Evolutionary conservation across 2,113 vertebrate species (phyloP).

Genomic region (Myotis lucifugus): DNA sequence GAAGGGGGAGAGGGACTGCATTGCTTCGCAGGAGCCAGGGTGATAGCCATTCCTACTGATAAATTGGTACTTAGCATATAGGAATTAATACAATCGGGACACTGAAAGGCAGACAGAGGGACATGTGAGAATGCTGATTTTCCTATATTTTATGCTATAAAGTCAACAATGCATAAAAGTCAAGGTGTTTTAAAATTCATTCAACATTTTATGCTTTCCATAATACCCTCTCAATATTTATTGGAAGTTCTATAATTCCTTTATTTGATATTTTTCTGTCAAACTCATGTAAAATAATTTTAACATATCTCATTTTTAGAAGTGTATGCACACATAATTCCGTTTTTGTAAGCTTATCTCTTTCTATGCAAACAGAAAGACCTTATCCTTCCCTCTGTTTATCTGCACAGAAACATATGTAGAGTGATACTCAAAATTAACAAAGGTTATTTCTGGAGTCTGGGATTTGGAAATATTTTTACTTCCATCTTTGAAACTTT

Average conservation of each 20-base stretch:
- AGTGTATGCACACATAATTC: background rate
- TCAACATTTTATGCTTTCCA: background rate
- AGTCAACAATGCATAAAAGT: background rate
- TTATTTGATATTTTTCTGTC: slow-evolving; percentile 21
- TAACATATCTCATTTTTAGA: background rate
- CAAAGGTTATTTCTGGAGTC: background rate
- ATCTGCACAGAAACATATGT: background rate
- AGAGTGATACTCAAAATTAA: background rate
- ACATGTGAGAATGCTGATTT: background rate
- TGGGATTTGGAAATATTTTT: background rate
- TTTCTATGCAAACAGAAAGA: background rate
- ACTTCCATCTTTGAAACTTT: background rate
- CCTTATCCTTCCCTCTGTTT: background rate
- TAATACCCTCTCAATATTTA: background rate
- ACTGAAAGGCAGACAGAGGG: background rate
- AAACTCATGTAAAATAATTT: background rate
- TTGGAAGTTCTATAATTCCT: background rate
- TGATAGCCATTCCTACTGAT: background rate
- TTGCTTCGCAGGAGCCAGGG: background rate
- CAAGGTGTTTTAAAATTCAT: background rate
- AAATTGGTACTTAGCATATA: too few relatives aligned
- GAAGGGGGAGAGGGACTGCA: background rate
- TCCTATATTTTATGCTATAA: background rate
- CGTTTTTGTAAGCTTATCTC: background rate
- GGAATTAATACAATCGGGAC: background rate